phyloP scores from a whole-genome alignment of 2,797 vertebrate genomes.

The Rallus crepitans region DNA sequence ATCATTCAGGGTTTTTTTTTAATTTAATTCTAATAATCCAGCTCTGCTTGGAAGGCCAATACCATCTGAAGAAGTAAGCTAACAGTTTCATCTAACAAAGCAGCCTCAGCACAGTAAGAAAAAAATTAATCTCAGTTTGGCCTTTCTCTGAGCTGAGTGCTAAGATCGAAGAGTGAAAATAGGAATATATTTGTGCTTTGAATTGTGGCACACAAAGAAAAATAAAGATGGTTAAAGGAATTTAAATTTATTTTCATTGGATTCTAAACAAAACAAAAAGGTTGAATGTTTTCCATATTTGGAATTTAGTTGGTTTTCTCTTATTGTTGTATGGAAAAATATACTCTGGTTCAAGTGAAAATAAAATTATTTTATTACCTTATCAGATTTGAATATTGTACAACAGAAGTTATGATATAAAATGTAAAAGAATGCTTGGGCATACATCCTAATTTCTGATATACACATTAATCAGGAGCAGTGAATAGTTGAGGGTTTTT shows the following conservation, averaged over 20 bases:
- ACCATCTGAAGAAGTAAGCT: not conserved
- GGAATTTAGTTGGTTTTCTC: not conserved
- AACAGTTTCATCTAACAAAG: slow-evolving; percentile 24
- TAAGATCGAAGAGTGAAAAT: slow-evolving; percentile 32
- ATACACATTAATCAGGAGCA: not conserved
- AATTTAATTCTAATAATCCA: not conserved
- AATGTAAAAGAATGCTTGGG: not conserved
- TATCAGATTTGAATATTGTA: not conserved
- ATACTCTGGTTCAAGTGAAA: not conserved
- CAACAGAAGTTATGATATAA: not conserved
- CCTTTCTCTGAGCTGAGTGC: not conserved
- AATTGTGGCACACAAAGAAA: slow-evolving; percentile 5
- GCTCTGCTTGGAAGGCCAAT: not conserved
- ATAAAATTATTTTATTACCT: not conserved
- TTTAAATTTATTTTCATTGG: not conserved
- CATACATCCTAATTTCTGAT: not conserved
- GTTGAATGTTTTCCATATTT: not conserved
- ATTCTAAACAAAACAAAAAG: not conserved
- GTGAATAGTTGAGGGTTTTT: not conserved
- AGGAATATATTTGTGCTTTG: not conserved
- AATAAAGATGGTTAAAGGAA: not conserved
- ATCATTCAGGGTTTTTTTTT: not conserved
- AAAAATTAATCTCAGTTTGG: not conserved
- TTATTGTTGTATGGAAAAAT: not conserved
- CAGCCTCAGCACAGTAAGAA: not conserved